Percentiles rank a stretch among this genome's conserved stretches.
phyloP scores from a whole-genome alignment of 1,140 invertebrate species.

The Leptinotarsa lineolata region DNA sequence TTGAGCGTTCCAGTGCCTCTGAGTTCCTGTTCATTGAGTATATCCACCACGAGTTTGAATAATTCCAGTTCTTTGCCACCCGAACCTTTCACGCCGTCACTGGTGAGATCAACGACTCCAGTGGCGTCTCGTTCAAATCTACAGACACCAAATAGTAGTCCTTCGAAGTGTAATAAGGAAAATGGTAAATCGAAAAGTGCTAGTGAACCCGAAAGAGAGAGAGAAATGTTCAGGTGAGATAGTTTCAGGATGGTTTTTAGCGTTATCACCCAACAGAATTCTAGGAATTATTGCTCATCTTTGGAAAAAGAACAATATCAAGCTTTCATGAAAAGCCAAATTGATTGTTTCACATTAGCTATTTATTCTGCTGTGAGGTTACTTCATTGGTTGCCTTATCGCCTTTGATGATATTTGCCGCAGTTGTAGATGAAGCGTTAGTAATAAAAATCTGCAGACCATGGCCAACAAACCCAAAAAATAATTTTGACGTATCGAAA shows the following conservation, averaged over 20 bases:
- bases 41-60: conserved; percentile 53
- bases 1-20: conserved; percentile 57
- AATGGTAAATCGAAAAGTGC: conserved; percentile 59
- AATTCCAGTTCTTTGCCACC: conserved; percentile 44
- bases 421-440: too few species aligned
- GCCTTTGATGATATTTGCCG: too few species aligned
- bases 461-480: too few species aligned
- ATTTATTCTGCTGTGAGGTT: too few species aligned
- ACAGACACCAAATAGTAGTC: conserved; percentile 44
- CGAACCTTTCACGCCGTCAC: conserved; percentile 54
- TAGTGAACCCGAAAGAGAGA: conserved; percentile 60
- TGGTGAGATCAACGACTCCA: conserved; percentile 52
- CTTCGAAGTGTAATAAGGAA: conserved; percentile 44
- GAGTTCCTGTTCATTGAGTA: conserved; percentile 52
- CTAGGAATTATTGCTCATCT: too few species aligned
- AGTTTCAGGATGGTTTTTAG: neutral
- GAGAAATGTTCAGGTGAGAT: conserved; percentile 58
- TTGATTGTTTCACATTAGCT: too few species aligned
- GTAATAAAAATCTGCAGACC: too few species aligned
- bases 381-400: too few species aligned
- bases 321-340: too few species aligned
- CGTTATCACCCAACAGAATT: too few species aligned
- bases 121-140: conserved; percentile 46
- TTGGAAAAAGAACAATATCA: too few species aligned
- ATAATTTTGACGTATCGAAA: too few species aligned